Base-by-base conservation (phyloP, 2,113 vertebrate species). In the Aviceda subcristata region DNA sequence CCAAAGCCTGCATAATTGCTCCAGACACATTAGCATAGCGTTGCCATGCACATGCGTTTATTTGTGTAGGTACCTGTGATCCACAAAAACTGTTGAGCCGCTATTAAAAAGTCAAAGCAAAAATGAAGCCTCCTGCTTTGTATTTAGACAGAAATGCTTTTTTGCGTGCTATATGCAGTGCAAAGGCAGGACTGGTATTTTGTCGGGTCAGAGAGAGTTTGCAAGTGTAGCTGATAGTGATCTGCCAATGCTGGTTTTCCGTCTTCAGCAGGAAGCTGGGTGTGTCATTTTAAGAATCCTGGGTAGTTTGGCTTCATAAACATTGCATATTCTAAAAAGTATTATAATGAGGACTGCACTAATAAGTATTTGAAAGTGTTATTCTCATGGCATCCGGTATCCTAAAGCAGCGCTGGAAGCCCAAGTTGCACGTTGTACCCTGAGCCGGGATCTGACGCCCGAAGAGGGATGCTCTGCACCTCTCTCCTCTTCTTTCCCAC, bases 211-310 rank as follows among this genome's bases (percentile, higher is more conserved):
- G 82, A 89, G 50, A 32, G 56, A 79, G 72, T 67, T 55, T 38
- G 38, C 22, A 77, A 48, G 66, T 75, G 24, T 36, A 71, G 62
- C 26, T 69, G 95, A 92, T 97, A 95, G 63, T 48, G 38, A 91
- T 96, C 96, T 94, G 64, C 91, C 72, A 51, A 34, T 6, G 34
- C 53, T 87, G 76, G 48, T 95, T 96, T 95, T 89, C 76, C 89
- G 34, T 73, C 88, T 88, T 86, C 62, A 82, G 60, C 80, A 73
- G 83, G 69, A 85, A 94, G 34, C 78, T 68, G 62, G 73, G 77
- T 91, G 89, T 91, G 92, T 73, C 68, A 12, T 91, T 91, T 81
- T 68, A 68, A 90, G 60, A 92, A 92, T 68, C 73, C 34, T 45
- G 29, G 81, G 50, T 75, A 86, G 59, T 55, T 60, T 43, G n/a